These are phyloP conservation scores for Larimichthys polyactis DNA, from an alignment of 2,113 vertebrate genomes.

Conservation along the genomic window DNA sequence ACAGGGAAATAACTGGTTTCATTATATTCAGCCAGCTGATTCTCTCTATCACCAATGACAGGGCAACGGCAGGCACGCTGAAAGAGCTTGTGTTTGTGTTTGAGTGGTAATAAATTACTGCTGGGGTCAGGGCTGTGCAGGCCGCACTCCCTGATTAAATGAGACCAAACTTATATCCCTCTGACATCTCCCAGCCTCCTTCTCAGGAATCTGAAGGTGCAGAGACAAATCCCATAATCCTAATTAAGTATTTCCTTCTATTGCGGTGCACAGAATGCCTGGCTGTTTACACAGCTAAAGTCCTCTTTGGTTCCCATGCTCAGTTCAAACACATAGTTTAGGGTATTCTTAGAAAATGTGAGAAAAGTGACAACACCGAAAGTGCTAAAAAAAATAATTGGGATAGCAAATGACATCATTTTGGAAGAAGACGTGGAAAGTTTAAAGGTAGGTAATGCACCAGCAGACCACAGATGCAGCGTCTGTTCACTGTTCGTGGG, in stretches of 20 bases:
- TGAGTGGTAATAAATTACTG: conserved; percentile 75
- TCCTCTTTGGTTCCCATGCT: conserved; percentile 56
- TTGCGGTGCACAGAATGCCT: conserved; percentile 48
- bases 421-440: conserved; percentile 30
- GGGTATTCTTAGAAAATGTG: conserved; percentile 51
- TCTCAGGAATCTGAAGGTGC: conserved; percentile 68
- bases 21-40: conserved; percentile 78
- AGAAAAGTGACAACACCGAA: conserved; percentile 36
- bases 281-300: conserved; percentile 64
- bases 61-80: conserved; percentile 37
- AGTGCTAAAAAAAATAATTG: conserved; percentile 28
- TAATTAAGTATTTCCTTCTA: conserved; percentile 76
- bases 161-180: conserved; percentile 74
- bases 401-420: conserved; percentile 47
- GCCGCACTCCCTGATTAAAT: conserved; percentile 74
- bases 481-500: conserved; percentile 5
- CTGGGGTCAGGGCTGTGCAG: conserved; percentile 66
- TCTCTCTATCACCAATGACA: conserved; percentile 72
- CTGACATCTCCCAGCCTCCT: conserved; percentile 64
- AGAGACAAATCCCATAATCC: conserved; percentile 78
- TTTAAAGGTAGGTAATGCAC: conserved; percentile 34
- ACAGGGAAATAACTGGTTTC: conserved; percentile 81
- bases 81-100: conserved; percentile 69
- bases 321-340: conserved; percentile 60
- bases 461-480: conserved; percentile 31